Conservation (phyloP, 2,888 invertebrate species). For the Lingula anatina region DNA sequence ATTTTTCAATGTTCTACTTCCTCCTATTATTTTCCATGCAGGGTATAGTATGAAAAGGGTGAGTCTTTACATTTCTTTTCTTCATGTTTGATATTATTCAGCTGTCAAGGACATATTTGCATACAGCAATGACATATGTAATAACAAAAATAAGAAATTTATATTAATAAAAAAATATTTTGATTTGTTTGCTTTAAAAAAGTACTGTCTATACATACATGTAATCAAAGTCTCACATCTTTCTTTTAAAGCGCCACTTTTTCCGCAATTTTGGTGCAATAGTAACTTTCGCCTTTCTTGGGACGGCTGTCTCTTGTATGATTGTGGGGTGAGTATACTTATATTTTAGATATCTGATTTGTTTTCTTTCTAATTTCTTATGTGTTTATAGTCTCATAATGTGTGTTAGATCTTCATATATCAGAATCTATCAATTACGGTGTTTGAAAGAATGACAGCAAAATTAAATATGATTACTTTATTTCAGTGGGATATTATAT, state of each 20-base stretch:
- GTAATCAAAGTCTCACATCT: no score
- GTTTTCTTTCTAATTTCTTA: no score
- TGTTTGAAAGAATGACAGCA: no score
- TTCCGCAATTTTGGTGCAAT: slow-evolving; percentile 95
- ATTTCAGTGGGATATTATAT: slow-evolving; percentile 76
- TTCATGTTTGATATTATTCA: no score
- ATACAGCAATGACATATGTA: no score
- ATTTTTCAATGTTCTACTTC: slow-evolving; percentile 95
- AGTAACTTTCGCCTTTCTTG: slow-evolving; percentile 88
- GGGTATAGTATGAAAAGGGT: slow-evolving; percentile 95
- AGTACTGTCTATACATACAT: background rate
- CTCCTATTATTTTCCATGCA: slow-evolving; percentile 96
- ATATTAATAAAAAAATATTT: background rate
- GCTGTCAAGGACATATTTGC: no score
- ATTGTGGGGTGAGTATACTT: slow-evolving; percentile 71
- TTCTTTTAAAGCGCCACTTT: slow-evolving; percentile 91
- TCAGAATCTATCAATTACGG: no score
- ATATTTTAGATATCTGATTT: no score
- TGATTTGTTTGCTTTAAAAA: background rate
- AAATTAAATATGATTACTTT: no score
- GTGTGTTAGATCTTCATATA: no score
- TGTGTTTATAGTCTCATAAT: no score
- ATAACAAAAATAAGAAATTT: background rate
- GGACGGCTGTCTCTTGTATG: slow-evolving; percentile 88
- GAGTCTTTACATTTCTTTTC: slow-evolving; percentile 49